phyloP scores from a whole-genome alignment of 2,797 vertebrate genomes.

The Odontamblyopus rebecca region DNA sequence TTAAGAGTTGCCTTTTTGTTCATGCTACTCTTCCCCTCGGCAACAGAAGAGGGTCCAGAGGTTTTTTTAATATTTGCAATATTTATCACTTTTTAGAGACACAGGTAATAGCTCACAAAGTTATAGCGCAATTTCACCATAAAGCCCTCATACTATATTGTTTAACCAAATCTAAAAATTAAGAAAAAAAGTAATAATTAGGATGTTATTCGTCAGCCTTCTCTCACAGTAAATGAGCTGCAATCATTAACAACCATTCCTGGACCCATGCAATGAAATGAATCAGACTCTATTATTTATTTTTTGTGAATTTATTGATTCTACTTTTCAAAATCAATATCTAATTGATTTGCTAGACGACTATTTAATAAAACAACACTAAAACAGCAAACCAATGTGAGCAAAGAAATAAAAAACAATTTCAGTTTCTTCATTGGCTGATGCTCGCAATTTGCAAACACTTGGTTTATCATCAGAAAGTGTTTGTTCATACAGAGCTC shows the following conservation, averaged over 20 bases:
- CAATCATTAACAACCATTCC: not conserved
- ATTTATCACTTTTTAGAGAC: not conserved
- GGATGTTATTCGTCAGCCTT: too few species aligned
- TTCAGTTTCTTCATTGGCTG: not conserved
- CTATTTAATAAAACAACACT: not conserved
- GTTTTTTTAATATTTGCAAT: not conserved
- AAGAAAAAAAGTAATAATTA: too few species aligned
- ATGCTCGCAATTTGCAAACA: not conserved
- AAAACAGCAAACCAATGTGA: not conserved
- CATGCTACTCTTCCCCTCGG: not conserved
- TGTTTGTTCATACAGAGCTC: not conserved
- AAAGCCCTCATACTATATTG: too few species aligned
- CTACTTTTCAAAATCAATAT: too few species aligned
- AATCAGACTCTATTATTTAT: too few species aligned
- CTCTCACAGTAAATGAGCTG: too few species aligned
- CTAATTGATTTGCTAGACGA: not conserved
- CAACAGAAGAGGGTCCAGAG: not conserved
- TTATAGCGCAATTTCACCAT: too few species aligned
- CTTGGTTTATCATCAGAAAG: conserved; percentile 9
- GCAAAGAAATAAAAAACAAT: not conserved
- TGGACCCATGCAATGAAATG: not conserved
- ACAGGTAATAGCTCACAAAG: too few species aligned
- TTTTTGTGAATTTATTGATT: too few species aligned
- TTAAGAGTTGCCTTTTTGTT: not conserved
- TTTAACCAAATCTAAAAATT: too few species aligned